Evolutionary conservation across 2,888 invertebrate genomes (phyloP), one percentile per base, ranked within the genome.

Genomic region (Pinctada fucata): DNA sequence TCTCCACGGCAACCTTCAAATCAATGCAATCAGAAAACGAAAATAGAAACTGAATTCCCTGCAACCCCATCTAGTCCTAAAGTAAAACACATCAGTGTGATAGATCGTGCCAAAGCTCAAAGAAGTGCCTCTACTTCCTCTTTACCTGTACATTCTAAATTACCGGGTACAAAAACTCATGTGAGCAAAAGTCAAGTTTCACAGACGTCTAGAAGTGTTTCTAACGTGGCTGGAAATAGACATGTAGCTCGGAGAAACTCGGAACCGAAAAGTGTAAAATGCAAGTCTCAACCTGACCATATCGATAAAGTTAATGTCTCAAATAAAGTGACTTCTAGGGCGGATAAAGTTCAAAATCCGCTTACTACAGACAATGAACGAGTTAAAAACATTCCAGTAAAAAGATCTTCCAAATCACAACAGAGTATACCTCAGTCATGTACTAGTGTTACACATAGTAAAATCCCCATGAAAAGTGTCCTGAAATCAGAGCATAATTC

Each of bases 1-100:
- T 76, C 68, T 58, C 82, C 84, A 31, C 78, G 79, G 10, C 82
- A 78, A 16, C 67, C 45, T 45, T 64, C 68, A 75, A 75, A 64
- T 49, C 83, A 68, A 77, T 83, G 71, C 79, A 81, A 68, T 31
- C 85, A 69, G 76, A 74, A 83, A 49, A 86, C 87, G 31, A 86
- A 88, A 80, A 88, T 90, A 71, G 89, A 90, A 78, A 90, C 91
- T 47, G 91, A 91, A 75, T 91, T 91, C 79, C 90, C 91, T 2
- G 90, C 89, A 4, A 88, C 87, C 3, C 90, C 89, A 76, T 85
- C 89, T 49, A 91, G 90, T 84, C 91, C 91, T 0, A 90, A 88
- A 79, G 83, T 89, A 65, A 90, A 88, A 75, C 89, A 86, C 79
- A 83, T 90, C 16, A 84, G 79, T 69, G 82, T 88, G 45, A 66